Percentiles rank a stretch among this genome's conserved stretches.
Conservation (phyloP, 2,113 vertebrate genomes). For the Porphyrio hochstetteri region DNA sequence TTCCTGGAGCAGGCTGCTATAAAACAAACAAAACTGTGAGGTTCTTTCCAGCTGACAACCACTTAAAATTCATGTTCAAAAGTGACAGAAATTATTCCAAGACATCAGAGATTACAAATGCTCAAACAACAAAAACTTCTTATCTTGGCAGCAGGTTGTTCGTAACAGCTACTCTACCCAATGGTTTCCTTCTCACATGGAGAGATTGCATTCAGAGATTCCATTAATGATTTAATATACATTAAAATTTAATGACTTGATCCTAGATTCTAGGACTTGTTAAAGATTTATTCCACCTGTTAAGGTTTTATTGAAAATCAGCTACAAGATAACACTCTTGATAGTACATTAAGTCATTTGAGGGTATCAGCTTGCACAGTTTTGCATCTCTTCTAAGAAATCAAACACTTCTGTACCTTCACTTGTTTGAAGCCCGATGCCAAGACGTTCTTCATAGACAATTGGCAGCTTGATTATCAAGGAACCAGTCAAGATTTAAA, state of each 20-base stretch:
- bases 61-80: neutral
- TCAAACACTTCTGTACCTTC: neutral
- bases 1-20: neutral
- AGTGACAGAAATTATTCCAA: neutral
- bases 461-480: neutral
- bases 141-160: neutral
- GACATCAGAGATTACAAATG: neutral
- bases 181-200: neutral
- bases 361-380: neutral
- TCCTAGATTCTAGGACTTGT: neutral
- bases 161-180: neutral
- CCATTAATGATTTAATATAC: neutral
- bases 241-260: neutral
- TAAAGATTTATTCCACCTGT: neutral
- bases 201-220: neutral
- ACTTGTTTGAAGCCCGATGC: neutral
- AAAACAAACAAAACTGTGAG: neutral
- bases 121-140: neutral
- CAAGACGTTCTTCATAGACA: neutral
- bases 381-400: neutral
- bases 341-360: neutral
- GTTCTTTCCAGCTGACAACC: neutral
- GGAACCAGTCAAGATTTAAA: neutral
- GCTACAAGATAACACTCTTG: neutral
- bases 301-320: neutral